Percentiles rank a stretch among this genome's conserved stretches.
These are phyloP conservation scores for Amazona vittata DNA, from an alignment of 2,113 vertebrate genomes.

Conservation along the genomic window DNA sequence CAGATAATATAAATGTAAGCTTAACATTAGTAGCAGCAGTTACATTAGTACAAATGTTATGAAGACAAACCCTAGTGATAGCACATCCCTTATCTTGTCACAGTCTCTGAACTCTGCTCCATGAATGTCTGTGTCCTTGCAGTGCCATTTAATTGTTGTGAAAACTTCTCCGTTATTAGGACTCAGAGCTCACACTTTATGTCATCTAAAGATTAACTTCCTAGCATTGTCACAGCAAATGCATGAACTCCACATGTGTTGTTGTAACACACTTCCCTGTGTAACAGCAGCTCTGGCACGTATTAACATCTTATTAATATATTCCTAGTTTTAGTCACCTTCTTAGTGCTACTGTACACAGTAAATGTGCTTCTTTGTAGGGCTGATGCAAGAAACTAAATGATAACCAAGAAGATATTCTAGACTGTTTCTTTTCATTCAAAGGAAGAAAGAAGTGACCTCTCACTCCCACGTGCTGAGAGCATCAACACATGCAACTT, in stretches of 20 bases:
- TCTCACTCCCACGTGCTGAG: slow-evolving; percentile 8
- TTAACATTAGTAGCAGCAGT: neutral
- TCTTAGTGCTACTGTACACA: neutral
- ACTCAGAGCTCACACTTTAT: neutral
- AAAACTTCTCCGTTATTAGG: neutral
- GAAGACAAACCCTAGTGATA: neutral
- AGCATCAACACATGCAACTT: slow-evolving; percentile 1
- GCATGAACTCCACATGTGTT: neutral
- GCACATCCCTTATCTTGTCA: neutral
- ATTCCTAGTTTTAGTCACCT: neutral
- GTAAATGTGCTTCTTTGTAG: neutral
- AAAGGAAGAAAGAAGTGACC: neutral
- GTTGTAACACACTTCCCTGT: neutral
- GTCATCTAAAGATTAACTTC: neutral
- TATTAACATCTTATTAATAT: neutral
- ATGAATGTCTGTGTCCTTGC: neutral
- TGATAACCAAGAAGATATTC: neutral
- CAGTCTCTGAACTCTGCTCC: neutral
- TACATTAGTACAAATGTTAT: neutral
- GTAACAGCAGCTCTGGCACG: neutral
- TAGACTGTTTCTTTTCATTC: neutral
- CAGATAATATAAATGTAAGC: neutral
- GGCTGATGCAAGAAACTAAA: neutral
- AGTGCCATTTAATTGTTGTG: neutral
- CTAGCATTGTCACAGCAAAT: neutral